Evolutionary conservation across 2,888 invertebrate species (phyloP).

Genomic region (Dusona sp.): DNA sequence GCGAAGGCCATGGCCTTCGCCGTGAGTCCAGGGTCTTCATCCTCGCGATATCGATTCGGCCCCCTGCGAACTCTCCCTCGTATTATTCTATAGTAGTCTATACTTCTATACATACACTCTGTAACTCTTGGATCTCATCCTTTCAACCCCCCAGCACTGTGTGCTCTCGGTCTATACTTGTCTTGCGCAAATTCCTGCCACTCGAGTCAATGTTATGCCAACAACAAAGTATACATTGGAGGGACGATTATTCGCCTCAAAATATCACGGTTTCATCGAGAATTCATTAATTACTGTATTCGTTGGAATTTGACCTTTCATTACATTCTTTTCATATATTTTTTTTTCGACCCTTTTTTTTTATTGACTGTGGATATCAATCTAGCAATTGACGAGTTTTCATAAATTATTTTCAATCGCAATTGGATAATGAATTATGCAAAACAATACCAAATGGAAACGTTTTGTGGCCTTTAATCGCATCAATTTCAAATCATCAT

Average conservation of each 20-base stretch:
- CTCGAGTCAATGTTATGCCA: slow-evolving; percentile 8
- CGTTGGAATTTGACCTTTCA: not conserved
- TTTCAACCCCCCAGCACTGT: slow-evolving; percentile 7
- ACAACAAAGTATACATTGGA: not conserved
- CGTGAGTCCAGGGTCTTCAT: slow-evolving; percentile 79
- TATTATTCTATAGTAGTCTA: slow-evolving; percentile 6
- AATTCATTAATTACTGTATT: not conserved
- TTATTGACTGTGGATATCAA: not conserved
- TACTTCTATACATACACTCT: slow-evolving; percentile 17
- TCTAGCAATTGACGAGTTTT: not conserved
- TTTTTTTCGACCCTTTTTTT: not conserved
- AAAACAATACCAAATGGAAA: not conserved
- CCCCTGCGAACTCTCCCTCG: slow-evolving; percentile 55
- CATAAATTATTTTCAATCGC: not conserved
- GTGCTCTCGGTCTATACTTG: slow-evolving; percentile 17
- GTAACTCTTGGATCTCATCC: slow-evolving; percentile 20
- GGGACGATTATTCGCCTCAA: not conserved
- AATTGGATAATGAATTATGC: not conserved
- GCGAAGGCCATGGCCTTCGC: slow-evolving; percentile 78
- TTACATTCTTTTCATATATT: not conserved
- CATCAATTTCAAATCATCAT: not conserved
- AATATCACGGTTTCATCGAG: not conserved
- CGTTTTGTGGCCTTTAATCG: not conserved
- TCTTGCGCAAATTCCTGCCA: not conserved
- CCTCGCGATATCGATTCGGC: slow-evolving; percentile 77